These are phyloP conservation scores for Mustela nigripes DNA, from an alignment of 2,113 vertebrate genomes.

Conservation along the genomic window DNA sequence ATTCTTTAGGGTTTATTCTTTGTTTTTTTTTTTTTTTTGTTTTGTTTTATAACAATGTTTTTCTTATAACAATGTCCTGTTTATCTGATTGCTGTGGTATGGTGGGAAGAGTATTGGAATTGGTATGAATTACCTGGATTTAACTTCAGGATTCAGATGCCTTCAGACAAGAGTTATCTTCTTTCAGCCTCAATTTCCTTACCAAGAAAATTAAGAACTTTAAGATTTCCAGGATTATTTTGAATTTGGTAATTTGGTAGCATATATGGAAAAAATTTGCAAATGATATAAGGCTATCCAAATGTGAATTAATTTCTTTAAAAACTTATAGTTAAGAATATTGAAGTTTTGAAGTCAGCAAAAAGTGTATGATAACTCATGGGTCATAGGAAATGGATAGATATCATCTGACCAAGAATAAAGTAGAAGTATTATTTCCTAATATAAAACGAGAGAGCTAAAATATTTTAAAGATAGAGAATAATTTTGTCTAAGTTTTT, in stretches of 20 bases:
- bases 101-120: not conserved
- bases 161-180: not conserved
- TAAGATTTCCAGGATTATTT: not conserved
- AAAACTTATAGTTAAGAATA: constrained; percentile 35
- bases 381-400: not conserved
- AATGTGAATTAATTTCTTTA: constrained; percentile 31
- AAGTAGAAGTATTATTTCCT: not conserved
- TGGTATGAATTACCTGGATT: not conserved
- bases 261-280: not conserved
- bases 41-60: too few species aligned
- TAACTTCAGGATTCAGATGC: constrained; percentile 6
- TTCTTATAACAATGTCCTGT: not conserved
- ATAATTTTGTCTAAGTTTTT: constrained; percentile 12
- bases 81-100: not conserved
- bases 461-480: constrained; percentile 1
- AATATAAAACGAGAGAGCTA: not conserved
- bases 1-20: not conserved
- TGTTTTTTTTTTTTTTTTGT: too few species aligned
- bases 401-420: not conserved
- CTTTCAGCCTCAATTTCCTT: not conserved
- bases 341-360: not conserved
- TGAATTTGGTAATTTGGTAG: constrained; percentile 17
- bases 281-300: not conserved
- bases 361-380: not conserved
- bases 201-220: not conserved